Evolutionary conservation across 2,888 invertebrate genomes (phyloP), one percentile per base, ranked within the genome.

Genomic region (Calliopum simillimum): DNA sequence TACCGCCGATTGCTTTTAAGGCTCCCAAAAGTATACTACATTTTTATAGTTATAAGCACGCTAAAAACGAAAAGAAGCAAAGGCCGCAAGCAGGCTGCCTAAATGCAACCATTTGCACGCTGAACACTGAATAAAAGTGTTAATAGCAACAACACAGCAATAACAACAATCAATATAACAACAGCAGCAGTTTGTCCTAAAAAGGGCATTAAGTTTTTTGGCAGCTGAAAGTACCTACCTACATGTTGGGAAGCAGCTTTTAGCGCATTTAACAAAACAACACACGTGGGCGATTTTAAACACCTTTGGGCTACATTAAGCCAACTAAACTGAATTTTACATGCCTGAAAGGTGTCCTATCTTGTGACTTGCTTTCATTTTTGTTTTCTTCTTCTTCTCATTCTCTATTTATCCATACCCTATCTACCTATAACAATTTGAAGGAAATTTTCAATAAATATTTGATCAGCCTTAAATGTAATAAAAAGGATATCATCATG

Each of bases 11-110:
- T 61, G 61, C 43, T 61, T 61, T 61, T 61, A 61, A 44, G 61
- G 23, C 61, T 61, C 61, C 61, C 61, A 61, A 61, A 61, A 61
- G 61, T 44, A 61, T 44, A 61, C 61, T 61, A 14, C 61, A 44
- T 43, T 61, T 33, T 33, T 44, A 61, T 19, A 19, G 41, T 61
- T 43, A 61, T 61, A 14, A 44, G 44, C 33, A 8, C 61, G 25
- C 49, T 63, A 49, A 49, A 51, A 11, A n/a, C 14, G n/a, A 51
- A 51, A 3, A n/a, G 25, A 49, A 25, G 49, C 25, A 14, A 63
- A 33, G 3, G n/a, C n/a, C n/a, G 51, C n/a, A 21, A 16, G 51
- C 51, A 5, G 16, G 11, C 14, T 63, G 63, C 63, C 4, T 63
- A 49, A 21, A 63, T 33, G 63, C 63, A 21, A 33, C 8, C 33